A percentile compares a stretch with the other conserved stretches of the same genome.
Conservation (phyloP, 2,113 vertebrate genomes). For the Leuciscus idus region DNA sequence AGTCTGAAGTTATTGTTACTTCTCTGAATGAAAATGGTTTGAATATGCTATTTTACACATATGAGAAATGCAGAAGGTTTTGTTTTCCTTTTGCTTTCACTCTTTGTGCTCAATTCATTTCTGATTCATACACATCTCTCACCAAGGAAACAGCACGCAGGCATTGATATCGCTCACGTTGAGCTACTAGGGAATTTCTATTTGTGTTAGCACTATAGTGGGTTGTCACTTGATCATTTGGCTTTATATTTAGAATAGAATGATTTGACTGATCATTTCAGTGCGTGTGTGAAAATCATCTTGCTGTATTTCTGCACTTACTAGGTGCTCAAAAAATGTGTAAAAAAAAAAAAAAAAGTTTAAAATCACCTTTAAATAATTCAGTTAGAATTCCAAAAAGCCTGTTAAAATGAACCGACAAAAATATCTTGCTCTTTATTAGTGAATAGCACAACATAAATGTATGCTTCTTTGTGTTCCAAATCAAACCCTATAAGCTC, state of each 20-base stretch:
- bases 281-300: background rate
- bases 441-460: background rate
- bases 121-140: slow-evolving; percentile 84
- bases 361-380: background rate
- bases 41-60: slow-evolving; percentile 24
- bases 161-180: slow-evolving; percentile 90
- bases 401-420: background rate
- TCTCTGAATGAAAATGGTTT: slow-evolving; percentile 5
- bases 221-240: slow-evolving; percentile 81
- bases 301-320: background rate
- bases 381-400: background rate
- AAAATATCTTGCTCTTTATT: background rate
- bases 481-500: background rate
- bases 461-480: background rate
- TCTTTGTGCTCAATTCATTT: slow-evolving; percentile 77
- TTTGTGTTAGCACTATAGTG: slow-evolving; percentile 85
- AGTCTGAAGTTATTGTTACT: background rate
- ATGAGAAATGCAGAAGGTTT: background rate
- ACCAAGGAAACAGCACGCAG: slow-evolving; percentile 84
- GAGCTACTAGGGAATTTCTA: slow-evolving; percentile 89
- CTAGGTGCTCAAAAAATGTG: too few species aligned
- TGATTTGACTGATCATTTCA: background rate
- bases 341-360: too few species aligned
- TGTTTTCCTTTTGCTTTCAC: slow-evolving; percentile 58
- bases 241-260: slow-evolving; percentile 54